Conservation (phyloP, 1,140 invertebrate species). For the Apis cerana region DNA sequence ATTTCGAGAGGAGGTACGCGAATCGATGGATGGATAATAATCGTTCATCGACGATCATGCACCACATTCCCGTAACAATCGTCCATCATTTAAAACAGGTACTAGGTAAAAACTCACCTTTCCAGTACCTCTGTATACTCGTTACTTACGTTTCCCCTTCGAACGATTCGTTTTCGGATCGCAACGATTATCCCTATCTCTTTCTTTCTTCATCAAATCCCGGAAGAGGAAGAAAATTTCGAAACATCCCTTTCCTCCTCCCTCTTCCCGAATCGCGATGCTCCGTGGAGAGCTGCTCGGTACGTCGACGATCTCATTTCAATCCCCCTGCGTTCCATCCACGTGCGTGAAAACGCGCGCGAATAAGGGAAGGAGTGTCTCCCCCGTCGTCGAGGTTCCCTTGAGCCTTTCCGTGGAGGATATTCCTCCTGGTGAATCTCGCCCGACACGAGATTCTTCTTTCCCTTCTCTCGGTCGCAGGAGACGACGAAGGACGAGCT, state of each 20-base stretch:
- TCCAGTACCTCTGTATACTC: not conserved
- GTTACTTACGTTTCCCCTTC: not conserved
- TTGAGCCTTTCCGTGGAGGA: not conserved
- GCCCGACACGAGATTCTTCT: slow-evolving; percentile 1
- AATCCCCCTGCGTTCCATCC: not conserved
- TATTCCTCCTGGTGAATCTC: slow-evolving; percentile 25
- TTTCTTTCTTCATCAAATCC: not conserved
- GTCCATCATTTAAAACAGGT: not conserved
- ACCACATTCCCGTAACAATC: not conserved
- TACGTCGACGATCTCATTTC: not conserved
- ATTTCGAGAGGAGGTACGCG: not conserved
- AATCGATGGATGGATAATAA: not conserved
- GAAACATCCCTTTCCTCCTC: not conserved
- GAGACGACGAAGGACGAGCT: slow-evolving; percentile 47
- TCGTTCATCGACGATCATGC: not conserved
- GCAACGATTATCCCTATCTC: no score
- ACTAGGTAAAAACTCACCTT: not conserved
- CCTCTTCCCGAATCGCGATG: not conserved
- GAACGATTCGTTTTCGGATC: not conserved
- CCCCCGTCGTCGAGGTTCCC: not conserved
- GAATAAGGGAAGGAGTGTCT: not conserved
- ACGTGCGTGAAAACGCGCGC: slow-evolving; percentile 29
- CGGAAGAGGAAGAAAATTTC: not conserved
- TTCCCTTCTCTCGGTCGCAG: slow-evolving; percentile 10
- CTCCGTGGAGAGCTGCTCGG: not conserved